Percentiles rank a stretch among this genome's conserved stretches.
Conservation (phyloP, 1,140 invertebrate genomes). For the Drosophila punjabiensis region DNA sequence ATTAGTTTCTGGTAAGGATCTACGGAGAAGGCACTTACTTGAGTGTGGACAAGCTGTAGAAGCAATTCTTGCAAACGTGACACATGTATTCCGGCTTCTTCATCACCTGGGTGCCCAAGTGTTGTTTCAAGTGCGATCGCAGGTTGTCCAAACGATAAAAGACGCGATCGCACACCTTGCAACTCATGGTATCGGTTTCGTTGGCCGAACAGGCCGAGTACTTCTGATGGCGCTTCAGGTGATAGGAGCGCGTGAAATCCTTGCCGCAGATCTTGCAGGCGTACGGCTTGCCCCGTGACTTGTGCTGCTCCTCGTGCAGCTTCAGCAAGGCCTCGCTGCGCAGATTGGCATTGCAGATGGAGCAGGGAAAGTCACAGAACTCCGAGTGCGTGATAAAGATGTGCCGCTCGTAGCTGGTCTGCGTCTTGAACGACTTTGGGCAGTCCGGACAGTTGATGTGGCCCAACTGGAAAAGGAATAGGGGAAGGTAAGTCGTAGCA, state of each 20-base stretch:
- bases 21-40: conserved; percentile 57
- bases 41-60: conserved; percentile 89
- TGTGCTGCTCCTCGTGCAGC: conserved; percentile 79
- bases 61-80: conserved; percentile 89
- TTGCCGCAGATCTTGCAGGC: conserved; percentile 87
- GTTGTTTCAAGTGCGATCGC: conserved; percentile 90
- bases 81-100: conserved; percentile 89
- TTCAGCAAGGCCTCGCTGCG: conserved; percentile 72
- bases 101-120: conserved; percentile 89
- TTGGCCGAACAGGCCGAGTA: conserved; percentile 90
- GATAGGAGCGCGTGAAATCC: conserved; percentile 91
- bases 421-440: conserved; percentile 84
- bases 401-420: conserved; percentile 82
- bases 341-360: conserved; percentile 81
- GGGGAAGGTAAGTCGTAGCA: background rate
- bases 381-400: conserved; percentile 83
- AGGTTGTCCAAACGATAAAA: conserved; percentile 93
- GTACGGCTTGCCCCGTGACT: conserved; percentile 78
- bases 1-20: background rate
- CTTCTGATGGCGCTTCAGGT: conserved; percentile 90
- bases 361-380: conserved; percentile 71
- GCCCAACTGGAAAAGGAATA: conserved; percentile 55
- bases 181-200: conserved; percentile 77
- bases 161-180: conserved; percentile 89
- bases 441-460: conserved; percentile 85